Conservation (phyloP, 2,113 vertebrate species). For the Odocoileus virginianus region DNA sequence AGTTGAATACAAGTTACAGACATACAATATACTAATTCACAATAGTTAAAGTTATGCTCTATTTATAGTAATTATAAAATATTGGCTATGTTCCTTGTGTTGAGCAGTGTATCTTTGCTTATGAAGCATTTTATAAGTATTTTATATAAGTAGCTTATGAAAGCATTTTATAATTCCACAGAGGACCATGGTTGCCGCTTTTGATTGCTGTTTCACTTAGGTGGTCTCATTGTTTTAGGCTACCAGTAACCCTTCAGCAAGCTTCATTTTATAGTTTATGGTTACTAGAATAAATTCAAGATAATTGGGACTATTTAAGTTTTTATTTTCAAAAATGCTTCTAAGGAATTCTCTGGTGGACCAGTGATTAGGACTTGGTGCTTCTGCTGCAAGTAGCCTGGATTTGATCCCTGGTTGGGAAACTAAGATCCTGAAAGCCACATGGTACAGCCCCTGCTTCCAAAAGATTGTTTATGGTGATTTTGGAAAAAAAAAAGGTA, state of each 20-base stretch:
- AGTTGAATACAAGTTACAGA: not conserved
- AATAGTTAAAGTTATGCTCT: not conserved
- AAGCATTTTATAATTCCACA: not conserved
- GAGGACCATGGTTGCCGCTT: not conserved
- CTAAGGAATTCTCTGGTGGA: not conserved
- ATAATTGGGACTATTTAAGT: not conserved
- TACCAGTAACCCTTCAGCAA: not conserved
- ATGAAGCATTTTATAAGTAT: not conserved
- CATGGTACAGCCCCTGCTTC: not conserved
- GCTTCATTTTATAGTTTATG: not conserved
- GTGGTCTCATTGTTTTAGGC: not conserved
- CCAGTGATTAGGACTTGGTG: not conserved
- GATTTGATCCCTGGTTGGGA: not conserved
- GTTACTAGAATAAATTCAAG: not conserved
- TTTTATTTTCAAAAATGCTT: slow-evolving; percentile 40
- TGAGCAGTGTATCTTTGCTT: not conserved
- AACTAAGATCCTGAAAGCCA: not conserved
- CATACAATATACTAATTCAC: not conserved
- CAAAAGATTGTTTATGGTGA: not conserved
- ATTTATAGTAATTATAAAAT: not conserved
- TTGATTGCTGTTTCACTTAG: not conserved
- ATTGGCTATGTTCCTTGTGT: not conserved
- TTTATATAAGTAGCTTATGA: not conserved
- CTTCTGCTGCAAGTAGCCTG: not conserved
- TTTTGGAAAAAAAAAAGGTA: not conserved